These are phyloP conservation scores for Cyaniris semiargus DNA, from an alignment of 2,888 invertebrate genomes.

Conservation along the genomic window DNA sequence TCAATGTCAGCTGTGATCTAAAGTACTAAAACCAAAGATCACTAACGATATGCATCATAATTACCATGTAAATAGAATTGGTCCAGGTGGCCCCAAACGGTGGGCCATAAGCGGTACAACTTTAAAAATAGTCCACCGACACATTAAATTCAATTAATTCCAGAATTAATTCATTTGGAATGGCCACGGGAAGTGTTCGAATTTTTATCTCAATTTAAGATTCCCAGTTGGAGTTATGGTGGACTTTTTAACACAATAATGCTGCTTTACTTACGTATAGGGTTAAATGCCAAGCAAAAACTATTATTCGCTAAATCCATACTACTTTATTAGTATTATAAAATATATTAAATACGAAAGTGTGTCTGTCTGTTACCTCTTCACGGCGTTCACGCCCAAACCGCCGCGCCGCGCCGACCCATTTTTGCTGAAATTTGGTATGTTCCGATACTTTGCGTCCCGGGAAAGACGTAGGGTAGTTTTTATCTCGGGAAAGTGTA, in stretches of 20 bases:
- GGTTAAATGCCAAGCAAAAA: too few species aligned
- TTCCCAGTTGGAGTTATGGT: background rate
- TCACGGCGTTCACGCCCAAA: too few species aligned
- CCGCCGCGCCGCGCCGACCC: too few species aligned
- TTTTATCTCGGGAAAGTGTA: too few species aligned
- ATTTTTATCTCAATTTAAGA: constrained; percentile 12
- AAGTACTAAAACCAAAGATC: background rate
- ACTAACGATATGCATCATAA: background rate
- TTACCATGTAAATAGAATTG: background rate
- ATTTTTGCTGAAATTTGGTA: too few species aligned
- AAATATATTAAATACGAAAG: too few species aligned
- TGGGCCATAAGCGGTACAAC: background rate
- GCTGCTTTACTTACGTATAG: background rate
- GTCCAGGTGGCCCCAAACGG: background rate
- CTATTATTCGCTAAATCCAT: too few species aligned
- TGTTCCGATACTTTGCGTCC: too few species aligned
- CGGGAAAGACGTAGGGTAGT: too few species aligned
- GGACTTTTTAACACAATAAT: constrained; percentile 5
- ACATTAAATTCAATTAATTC: constrained; percentile 13
- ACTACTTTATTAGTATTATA: too few species aligned
- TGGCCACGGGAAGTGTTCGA: background rate
- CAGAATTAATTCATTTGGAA: background rate
- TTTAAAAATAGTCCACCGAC: background rate
- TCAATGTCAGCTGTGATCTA: too few species aligned
- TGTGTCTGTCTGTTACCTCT: too few species aligned